phyloP scores from a whole-genome alignment of 2,113 vertebrate genomes.

The Tyrannus savana region DNA sequence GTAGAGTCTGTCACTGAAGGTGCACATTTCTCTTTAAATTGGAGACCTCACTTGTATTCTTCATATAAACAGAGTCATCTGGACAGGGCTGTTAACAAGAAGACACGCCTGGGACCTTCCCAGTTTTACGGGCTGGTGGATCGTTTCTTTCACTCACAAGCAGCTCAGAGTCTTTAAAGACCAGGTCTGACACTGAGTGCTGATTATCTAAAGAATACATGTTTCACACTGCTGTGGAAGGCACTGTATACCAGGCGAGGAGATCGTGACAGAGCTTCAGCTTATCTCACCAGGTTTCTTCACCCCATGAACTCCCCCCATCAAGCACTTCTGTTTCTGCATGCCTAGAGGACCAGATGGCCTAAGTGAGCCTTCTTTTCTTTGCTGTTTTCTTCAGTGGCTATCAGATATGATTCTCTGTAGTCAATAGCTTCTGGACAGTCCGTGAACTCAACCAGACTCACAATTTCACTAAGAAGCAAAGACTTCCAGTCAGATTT shows the following conservation, averaged over 20 bases:
- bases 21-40: fast-evolving
- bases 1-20: background rate
- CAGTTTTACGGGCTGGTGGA: background rate
- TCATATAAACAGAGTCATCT: background rate
- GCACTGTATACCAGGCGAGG: fast-evolving
- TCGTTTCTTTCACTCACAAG: background rate
- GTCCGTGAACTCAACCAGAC: background rate
- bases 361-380: fast-evolving
- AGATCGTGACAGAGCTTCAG: background rate
- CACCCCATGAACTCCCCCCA: background rate
- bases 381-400: background rate
- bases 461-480: background rate
- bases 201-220: background rate
- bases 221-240: background rate
- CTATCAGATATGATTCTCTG: background rate
- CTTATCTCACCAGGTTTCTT: background rate
- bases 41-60: background rate
- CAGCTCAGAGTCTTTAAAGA: background rate
- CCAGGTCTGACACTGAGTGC: background rate
- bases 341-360: background rate
- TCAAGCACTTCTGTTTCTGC: background rate
- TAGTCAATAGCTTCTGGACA: background rate
- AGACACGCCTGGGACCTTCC: background rate
- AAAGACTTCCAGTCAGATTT: background rate
- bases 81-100: background rate